Conservation (phyloP, 2,888 invertebrate genomes). For the Heliconius ethilla region DNA sequence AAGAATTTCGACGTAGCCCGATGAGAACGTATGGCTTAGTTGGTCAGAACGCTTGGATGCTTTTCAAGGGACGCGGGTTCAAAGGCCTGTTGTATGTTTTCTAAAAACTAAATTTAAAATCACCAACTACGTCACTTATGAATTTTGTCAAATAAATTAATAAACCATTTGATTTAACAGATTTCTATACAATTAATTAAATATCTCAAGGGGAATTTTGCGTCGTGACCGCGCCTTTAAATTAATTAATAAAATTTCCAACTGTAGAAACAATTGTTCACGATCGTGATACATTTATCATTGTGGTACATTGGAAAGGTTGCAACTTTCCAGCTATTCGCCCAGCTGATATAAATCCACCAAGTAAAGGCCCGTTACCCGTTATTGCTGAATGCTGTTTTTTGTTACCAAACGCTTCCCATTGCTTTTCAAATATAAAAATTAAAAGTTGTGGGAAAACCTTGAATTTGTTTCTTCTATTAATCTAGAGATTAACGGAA, state of each 20-base stretch:
- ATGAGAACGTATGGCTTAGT: too few species aligned
- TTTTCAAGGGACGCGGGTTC: too few species aligned
- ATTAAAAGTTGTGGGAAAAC: background rate
- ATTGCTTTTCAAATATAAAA: constrained; percentile 16
- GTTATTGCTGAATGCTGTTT: constrained; percentile 40
- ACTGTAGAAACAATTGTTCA: constrained; percentile 49
- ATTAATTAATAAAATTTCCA: constrained; percentile 50
- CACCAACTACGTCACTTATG: constrained; percentile 41
- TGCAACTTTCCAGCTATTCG: constrained; percentile 46
- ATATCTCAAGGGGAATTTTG: constrained; percentile 45
- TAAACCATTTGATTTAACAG: constrained; percentile 43
- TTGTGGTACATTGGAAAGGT: constrained; percentile 47
- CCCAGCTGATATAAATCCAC: constrained; percentile 43
- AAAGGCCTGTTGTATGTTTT: too few species aligned
- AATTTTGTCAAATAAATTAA: constrained; percentile 46
- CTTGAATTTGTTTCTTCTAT: background rate
- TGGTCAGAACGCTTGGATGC: too few species aligned
- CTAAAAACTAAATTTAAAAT: constrained; percentile 40
- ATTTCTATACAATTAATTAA: constrained; percentile 41
- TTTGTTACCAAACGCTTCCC: constrained; percentile 22
- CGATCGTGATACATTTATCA: constrained; percentile 50
- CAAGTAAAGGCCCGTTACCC: constrained; percentile 37
- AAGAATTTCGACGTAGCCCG: too few species aligned
- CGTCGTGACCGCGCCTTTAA: constrained; percentile 48
- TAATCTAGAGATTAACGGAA: too few species aligned